phyloP scores from a whole-genome alignment of 2,888 invertebrate species.

The Aphidius colemani region DNA sequence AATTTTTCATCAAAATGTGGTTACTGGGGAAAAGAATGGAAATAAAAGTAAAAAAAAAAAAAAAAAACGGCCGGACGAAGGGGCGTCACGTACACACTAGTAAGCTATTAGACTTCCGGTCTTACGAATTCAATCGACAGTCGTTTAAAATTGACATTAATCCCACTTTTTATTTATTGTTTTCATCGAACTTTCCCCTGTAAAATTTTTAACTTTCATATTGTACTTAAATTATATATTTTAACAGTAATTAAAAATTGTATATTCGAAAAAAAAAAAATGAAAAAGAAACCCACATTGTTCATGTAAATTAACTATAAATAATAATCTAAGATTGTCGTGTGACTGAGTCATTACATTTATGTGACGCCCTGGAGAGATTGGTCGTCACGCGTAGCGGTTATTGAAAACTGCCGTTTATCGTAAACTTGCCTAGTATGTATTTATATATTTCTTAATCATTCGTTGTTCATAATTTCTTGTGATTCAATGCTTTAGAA shows the following conservation, averaged over 20 bases:
- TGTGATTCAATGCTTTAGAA: slow-evolving; percentile 23
- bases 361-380: slow-evolving; percentile 23
- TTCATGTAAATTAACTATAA: slow-evolving; percentile 18
- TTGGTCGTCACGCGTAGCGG: slow-evolving; percentile 18
- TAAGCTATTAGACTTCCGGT: slow-evolving; percentile 16
- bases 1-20: slow-evolving; percentile 15
- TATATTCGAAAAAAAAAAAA: no score
- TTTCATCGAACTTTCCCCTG: background rate
- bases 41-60: slow-evolving; percentile 4
- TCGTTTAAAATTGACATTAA: no score
- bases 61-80: slow-evolving; percentile 18
- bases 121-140: background rate
- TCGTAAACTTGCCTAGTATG: background rate
- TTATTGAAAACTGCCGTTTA: slow-evolving; percentile 30
- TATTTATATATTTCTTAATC: background rate
- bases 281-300: no score
- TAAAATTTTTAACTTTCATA: no score
- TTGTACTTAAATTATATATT: no score
- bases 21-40: slow-evolving; percentile 8
- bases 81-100: slow-evolving; percentile 20
- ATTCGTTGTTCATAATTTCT: slow-evolving; percentile 3
- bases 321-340: slow-evolving; percentile 24
- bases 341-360: slow-evolving; percentile 17
- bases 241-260: no score
- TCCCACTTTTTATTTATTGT: background rate